Evolutionary conservation across 2,888 invertebrate species (phyloP).

Genomic region (Philopedon plagiatum): DNA sequence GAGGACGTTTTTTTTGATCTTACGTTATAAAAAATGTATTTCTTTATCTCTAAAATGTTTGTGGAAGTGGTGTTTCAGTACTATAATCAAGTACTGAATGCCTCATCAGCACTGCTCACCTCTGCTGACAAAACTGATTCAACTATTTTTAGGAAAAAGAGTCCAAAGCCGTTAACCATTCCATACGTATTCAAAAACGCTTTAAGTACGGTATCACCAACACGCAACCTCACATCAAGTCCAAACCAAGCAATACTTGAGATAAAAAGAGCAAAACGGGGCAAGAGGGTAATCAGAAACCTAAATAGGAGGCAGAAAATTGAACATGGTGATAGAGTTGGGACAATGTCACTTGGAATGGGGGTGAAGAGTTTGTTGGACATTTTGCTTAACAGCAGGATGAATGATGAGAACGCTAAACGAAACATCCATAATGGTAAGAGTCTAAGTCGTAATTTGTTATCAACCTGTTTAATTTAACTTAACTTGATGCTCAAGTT

Average conservation of each 20-base stretch:
- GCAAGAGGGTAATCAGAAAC: slow-evolving; percentile 50
- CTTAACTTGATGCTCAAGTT: too few relatives aligned
- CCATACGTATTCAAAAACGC: not conserved
- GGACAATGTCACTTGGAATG: slow-evolving; percentile 48
- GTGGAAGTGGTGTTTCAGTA: too few relatives aligned
- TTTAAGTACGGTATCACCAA: not conserved
- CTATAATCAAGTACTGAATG: too few relatives aligned
- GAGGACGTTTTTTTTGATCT: too few relatives aligned
- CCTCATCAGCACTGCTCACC: too few relatives aligned
- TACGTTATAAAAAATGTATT: too few relatives aligned
- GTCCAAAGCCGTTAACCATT: not conserved
- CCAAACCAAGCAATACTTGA: slow-evolving; percentile 10
- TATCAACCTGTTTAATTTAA: not conserved
- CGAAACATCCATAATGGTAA: not conserved
- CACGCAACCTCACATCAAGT: not conserved
- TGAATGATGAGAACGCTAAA: slow-evolving; percentile 1
- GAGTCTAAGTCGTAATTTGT: not conserved
- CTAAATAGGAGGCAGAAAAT: slow-evolving; percentile 51
- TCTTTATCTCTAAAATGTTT: too few relatives aligned
- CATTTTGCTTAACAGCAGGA: slow-evolving; percentile 32
- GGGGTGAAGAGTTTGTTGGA: slow-evolving; percentile 41
- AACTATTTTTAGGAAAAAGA: not conserved
- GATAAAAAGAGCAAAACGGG: slow-evolving; percentile 22
- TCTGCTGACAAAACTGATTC: not conserved
- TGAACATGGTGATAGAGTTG: not conserved